phyloP scores from a whole-genome alignment of 2,113 vertebrate genomes.

The Anhinga anhinga region DNA sequence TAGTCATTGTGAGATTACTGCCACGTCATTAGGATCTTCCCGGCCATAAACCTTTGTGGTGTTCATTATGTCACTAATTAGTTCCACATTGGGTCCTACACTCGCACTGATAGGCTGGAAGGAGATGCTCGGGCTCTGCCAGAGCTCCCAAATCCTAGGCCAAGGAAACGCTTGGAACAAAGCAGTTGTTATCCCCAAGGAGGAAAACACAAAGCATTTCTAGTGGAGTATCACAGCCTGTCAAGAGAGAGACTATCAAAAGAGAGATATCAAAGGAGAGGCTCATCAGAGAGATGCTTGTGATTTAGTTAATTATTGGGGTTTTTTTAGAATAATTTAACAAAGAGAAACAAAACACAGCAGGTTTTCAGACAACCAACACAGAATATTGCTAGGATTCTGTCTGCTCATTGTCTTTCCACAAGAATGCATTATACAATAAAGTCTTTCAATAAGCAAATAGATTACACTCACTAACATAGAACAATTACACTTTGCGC shows the following conservation, averaged over 20 bases:
- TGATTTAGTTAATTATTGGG: not conserved
- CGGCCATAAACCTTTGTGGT: not conserved
- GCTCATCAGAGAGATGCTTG: not conserved
- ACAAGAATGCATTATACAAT: not conserved
- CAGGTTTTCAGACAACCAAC: not conserved
- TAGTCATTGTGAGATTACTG: not conserved
- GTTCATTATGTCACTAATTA: not conserved
- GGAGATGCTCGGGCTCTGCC: not conserved
- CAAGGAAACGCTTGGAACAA: not conserved
- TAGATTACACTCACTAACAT: not conserved
- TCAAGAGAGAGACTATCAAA: not conserved
- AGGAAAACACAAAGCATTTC: not conserved
- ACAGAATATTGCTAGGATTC: not conserved
- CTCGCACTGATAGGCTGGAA: not conserved
- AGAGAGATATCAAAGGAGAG: not conserved
- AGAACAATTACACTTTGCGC: not conserved
- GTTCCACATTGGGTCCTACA: not conserved
- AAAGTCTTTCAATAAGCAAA: not conserved
- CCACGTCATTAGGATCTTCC: not conserved
- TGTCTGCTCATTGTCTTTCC: not conserved
- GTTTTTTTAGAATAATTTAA: not conserved
- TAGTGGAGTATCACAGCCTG: not conserved
- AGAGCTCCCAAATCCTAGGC: not conserved
- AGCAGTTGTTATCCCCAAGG: not conserved
- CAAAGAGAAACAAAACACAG: not conserved